Base-by-base conservation (phyloP, 2,797 vertebrate species). In the Valencia hispanica region DNA sequence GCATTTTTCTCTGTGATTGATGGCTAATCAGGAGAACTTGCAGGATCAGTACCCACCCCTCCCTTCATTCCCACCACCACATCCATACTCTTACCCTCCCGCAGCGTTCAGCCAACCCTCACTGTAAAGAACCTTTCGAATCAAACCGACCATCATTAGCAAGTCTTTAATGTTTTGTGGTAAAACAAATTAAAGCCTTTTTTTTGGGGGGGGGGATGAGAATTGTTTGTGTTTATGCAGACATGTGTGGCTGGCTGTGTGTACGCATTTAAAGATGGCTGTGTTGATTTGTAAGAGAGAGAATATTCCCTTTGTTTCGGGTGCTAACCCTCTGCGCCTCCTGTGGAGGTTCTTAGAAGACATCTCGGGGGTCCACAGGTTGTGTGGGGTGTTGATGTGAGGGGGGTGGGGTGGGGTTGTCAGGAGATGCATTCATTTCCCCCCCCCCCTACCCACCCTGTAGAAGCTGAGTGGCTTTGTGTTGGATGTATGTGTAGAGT, bases 321-420 rank as follows among this genome's bases (percentile, higher is more conserved):
- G 94, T 88, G 90, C 88, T 91, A 83, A 88, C 88, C 87, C 93
- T 89, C 89, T 92, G 92, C 82, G 82, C 95, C 95, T 96, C 95
- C 96, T 92, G 89, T 96, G 96, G 96, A 96, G 96, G 96, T 93
- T 93, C 90, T 91, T 93, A 94, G 89, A 89, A 80, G 71, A 83
- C 90, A 86, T 92, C 92, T 94, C 85, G 84, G 90, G 86, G 88
- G 90, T 88, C 87, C 77, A 82, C 75, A n/a, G 77, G 81, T 84
- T 78, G 80, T 43, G 65, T 68, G 39, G 65, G 63, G 65, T n/a
- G 65, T 68, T 43, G 15, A 43, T 51, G 59, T 34, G 80, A 18
- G 7, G 65, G 8, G 66, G 51, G 22, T 61, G 51, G 51, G 70
- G n/a, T n/a, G n/a, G n/a, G n/a, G n/a, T 79, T 69, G 85, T 88